A percentile compares a stretch with the other conserved stretches of the same genome.
Evolutionary conservation across 37 sponge, comb jelly and placozoan genomes (phyloP).

Genomic region (Lycopodina hypogea): DNA sequence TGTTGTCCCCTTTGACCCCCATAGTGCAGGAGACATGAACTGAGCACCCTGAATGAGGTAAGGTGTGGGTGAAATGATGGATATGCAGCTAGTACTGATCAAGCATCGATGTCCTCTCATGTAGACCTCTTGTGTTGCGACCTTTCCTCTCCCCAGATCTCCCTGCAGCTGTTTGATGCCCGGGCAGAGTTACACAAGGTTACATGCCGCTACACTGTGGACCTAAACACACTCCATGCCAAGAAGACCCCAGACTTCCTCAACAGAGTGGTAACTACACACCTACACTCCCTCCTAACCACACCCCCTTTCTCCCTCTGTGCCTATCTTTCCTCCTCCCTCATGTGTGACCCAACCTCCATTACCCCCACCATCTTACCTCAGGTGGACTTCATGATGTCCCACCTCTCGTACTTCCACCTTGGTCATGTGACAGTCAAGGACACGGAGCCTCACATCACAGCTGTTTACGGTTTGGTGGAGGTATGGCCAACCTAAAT

Average conservation of each 20-base stretch:
- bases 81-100: no score
- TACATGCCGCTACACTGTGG: constrained; percentile 61
- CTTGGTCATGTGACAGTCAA: constrained; percentile 67
- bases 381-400: constrained; percentile 73
- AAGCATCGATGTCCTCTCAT: background rate
- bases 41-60: constrained; percentile 45
- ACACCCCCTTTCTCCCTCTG: no score
- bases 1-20: background rate
- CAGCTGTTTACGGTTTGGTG: constrained; percentile 22
- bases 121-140: background rate
- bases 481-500: constrained; percentile 39
- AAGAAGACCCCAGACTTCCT: constrained; percentile 68
- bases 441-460: constrained; percentile 56
- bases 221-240: constrained; percentile 56
- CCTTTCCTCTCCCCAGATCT: constrained; percentile 16
- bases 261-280: constrained; percentile 53
- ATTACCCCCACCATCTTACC: no score
- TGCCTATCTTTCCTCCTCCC: no score
- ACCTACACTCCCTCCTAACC: background rate
- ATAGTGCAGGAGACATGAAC: constrained; percentile 65
- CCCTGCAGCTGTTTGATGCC: constrained; percentile 60
- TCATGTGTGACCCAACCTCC: no score
- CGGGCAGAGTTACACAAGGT: constrained; percentile 51
- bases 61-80: background rate
- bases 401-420: constrained; percentile 72